Percentiles rank a stretch among this genome's conserved stretches.
Conservation (phyloP, 1,140 invertebrate genomes). For the Dendroctonus ponderosae region DNA sequence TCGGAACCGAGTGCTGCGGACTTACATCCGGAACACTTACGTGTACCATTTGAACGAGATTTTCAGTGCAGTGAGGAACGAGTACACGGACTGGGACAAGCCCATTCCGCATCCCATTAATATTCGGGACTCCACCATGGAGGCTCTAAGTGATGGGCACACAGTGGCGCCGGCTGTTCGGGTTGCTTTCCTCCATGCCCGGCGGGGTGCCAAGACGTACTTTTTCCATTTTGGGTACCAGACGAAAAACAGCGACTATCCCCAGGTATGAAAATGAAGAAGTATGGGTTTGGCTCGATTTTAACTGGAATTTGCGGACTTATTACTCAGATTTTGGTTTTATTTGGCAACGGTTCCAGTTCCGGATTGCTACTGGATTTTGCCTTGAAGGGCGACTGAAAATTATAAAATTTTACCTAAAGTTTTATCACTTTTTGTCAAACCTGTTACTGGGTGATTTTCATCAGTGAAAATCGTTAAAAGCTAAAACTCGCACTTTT, state of each 20-base stretch:
- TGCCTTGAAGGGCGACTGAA: too few species aligned
- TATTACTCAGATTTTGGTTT: too few species aligned
- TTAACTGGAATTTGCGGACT: too few species aligned
- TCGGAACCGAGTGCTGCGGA: constrained; percentile 70
- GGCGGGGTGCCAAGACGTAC: constrained; percentile 67
- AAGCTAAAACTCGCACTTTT: too few species aligned
- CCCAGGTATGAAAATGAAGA: constrained; percentile 56
- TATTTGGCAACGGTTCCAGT: too few species aligned
- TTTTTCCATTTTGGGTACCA: constrained; percentile 83
- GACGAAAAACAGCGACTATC: constrained; percentile 70
- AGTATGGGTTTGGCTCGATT: too few species aligned
- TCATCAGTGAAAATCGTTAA: too few species aligned
- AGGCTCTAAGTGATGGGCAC: constrained; percentile 82
- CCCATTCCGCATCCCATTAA: constrained; percentile 81
- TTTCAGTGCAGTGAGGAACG: constrained; percentile 84
- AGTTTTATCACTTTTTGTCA: too few species aligned
- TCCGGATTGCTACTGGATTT: too few species aligned
- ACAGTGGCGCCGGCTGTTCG: constrained; percentile 70
- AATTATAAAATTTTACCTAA: too few species aligned
- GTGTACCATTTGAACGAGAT: constrained; percentile 89
- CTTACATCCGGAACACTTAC: constrained; percentile 84
- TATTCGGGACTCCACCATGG: constrained; percentile 81
- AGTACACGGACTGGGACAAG: constrained; percentile 91
- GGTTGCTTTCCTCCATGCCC: constrained; percentile 68
- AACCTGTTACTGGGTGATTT: too few species aligned